Conservation (phyloP, 1,140 invertebrate species). For the Drosophila kanapiae region DNA sequence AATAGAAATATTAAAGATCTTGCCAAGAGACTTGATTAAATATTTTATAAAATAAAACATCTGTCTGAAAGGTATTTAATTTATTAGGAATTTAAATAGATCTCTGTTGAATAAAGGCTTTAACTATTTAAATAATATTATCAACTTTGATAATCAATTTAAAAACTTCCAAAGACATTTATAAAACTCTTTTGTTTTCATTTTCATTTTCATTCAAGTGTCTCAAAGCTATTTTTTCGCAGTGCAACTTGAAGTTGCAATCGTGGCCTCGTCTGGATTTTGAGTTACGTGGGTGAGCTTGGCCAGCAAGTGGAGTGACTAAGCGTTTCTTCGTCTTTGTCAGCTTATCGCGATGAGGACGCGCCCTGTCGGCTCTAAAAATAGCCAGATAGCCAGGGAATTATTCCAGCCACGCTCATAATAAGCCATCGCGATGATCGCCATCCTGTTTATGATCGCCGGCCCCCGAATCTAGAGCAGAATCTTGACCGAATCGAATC, state of each 20-base stretch:
- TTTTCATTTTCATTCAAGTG: too few species aligned
- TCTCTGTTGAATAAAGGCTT: too few species aligned
- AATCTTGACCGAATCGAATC: conserved; percentile 55
- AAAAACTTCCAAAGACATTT: too few species aligned
- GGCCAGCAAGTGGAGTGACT: conserved; percentile 81
- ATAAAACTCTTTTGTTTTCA: too few species aligned
- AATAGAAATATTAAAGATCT: too few species aligned
- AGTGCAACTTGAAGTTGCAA: conserved; percentile 52
- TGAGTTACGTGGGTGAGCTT: conserved; percentile 80
- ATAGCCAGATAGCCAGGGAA: conserved; percentile 50
- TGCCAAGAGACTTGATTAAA: too few species aligned
- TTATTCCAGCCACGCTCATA: conserved; percentile 15
- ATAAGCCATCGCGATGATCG: conserved; percentile 43
- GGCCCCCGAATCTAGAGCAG: conserved; percentile 64
- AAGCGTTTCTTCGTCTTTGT: conserved; percentile 58
- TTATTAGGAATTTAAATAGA: too few species aligned
- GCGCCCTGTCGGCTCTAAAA: conserved; percentile 73
- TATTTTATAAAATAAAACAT: neutral
- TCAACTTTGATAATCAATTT: too few species aligned
- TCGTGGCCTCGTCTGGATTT: conserved; percentile 58
- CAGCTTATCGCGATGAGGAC: conserved; percentile 71
- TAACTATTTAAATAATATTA: neutral
- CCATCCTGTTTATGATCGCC: conserved; percentile 45
- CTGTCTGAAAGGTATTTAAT: neutral
- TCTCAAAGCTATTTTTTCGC: neutral